A percentile compares a stretch with the other conserved stretches of the same genome.
These are phyloP conservation scores for Dryobota labecula DNA, from an alignment of 2,888 invertebrate species.

Conservation along the genomic window DNA sequence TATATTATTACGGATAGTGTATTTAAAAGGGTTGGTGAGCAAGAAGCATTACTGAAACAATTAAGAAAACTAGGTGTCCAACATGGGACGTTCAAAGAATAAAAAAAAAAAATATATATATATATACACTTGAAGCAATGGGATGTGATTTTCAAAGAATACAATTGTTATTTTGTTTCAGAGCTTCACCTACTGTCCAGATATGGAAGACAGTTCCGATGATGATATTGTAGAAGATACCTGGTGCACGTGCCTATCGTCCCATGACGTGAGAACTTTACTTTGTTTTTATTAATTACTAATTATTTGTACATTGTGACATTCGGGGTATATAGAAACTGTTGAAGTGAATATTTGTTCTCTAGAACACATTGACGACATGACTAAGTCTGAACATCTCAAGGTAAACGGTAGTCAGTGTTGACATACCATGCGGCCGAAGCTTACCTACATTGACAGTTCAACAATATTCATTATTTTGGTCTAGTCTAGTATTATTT, in stretches of 20 bases:
- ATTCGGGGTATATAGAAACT: neutral
- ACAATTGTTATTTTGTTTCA: constrained; percentile 67
- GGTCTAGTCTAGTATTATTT: neutral
- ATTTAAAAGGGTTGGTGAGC: neutral
- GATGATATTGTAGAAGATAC: constrained; percentile 82
- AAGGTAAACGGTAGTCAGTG: neutral
- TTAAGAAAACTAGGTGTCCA: neutral
- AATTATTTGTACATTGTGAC: constrained; percentile 13
- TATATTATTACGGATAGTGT: too few species aligned
- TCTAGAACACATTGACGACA: neutral
- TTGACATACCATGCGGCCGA: constrained; percentile 18
- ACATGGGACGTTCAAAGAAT: neutral
- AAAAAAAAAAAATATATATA: neutral
- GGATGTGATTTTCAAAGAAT: neutral
- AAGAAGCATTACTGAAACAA: neutral
- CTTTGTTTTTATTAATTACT: neutral
- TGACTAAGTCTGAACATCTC: constrained; percentile 17
- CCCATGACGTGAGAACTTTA: constrained; percentile 80
- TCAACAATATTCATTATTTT: neutral
- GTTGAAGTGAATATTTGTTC: constrained; percentile 9
- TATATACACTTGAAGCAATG: neutral
- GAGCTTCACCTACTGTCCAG: constrained; percentile 80
- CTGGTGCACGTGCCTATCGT: constrained; percentile 87
- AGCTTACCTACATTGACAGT: neutral
- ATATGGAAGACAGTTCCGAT: constrained; percentile 81